Conservation (phyloP, 2,113 vertebrate species). For the Lota lota region DNA sequence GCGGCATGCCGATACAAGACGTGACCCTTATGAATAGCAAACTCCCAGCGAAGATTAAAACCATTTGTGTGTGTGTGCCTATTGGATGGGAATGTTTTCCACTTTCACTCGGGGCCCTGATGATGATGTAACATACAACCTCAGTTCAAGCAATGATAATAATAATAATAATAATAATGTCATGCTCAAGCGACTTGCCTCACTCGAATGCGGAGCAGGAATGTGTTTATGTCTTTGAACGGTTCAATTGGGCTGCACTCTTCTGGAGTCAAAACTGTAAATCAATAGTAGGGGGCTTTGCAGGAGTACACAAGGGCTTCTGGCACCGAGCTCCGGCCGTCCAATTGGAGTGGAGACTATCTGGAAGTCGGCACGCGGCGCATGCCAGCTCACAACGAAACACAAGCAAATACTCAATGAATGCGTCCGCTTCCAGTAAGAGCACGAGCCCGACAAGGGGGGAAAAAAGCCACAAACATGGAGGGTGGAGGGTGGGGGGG, state of each 20-base stretch:
- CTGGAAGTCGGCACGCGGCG: constrained; percentile 39
- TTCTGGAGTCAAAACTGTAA: constrained; percentile 33
- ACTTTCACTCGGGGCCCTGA: neutral
- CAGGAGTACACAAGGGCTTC: constrained; percentile 40
- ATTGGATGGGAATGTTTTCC: too few species aligned
- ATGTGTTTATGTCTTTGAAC: constrained; percentile 28
- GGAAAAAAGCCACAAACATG: constrained; percentile 60
- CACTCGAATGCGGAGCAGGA: constrained; percentile 27
- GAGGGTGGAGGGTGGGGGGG: constrained; percentile 9
- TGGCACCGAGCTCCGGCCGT: constrained; percentile 46
- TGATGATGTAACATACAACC: constrained; percentile 5
- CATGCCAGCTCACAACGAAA: constrained; percentile 60
- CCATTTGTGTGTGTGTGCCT: too few species aligned
- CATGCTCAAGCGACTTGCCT: constrained; percentile 17
- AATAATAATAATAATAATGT: too few species aligned
- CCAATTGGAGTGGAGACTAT: constrained; percentile 26
- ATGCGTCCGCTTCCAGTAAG: constrained; percentile 61
- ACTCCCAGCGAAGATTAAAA: neutral
- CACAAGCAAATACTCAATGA: constrained; percentile 64
- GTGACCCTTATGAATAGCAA: too few species aligned
- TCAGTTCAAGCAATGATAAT: constrained; percentile 14
- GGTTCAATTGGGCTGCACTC: constrained; percentile 25
- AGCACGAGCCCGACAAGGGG: constrained; percentile 54
- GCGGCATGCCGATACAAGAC: neutral
- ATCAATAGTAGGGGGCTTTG: constrained; percentile 50